A percentile compares a stretch with the other conserved stretches of the same genome.
phyloP scores from a whole-genome alignment of 2,888 invertebrate species.

The Polyploca ridens region DNA sequence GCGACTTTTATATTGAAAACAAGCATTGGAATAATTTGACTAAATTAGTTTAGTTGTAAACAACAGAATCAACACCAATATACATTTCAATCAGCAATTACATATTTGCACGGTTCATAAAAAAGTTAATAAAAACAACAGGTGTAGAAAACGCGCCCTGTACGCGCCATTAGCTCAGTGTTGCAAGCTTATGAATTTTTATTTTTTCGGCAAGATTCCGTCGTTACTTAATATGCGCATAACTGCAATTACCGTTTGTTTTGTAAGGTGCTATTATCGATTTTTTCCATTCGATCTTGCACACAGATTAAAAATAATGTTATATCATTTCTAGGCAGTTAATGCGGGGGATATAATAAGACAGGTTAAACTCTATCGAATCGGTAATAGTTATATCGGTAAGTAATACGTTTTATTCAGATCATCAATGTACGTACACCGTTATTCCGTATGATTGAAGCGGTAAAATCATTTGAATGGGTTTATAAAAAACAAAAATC shows the following conservation, averaged over 20 bases:
- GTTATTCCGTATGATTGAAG: not conserved
- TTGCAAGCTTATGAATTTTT: conserved; percentile 10
- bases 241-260: conserved; percentile 1
- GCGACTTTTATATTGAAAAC: no score
- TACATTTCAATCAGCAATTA: not conserved
- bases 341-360: not conserved
- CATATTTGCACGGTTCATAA: not conserved
- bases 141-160: conserved; percentile 4
- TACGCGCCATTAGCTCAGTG: conserved; percentile 11
- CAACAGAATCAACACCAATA: not conserved
- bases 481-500: not conserved
- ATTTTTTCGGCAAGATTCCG: not conserved
- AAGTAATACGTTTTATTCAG: not conserved
- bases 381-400: conserved; percentile 3
- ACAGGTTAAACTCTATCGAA: not conserved
- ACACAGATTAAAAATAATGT: not conserved
- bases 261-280: conserved; percentile 9
- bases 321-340: not conserved
- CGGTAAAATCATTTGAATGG: not conserved
- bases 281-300: not conserved
- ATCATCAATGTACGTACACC: not conserved
- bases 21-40: no score
- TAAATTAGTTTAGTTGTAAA: no score
- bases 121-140: not conserved
- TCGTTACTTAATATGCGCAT: conserved; percentile 8